Conservation (phyloP, 2,113 vertebrate genomes). For the Martes martes region DNA sequence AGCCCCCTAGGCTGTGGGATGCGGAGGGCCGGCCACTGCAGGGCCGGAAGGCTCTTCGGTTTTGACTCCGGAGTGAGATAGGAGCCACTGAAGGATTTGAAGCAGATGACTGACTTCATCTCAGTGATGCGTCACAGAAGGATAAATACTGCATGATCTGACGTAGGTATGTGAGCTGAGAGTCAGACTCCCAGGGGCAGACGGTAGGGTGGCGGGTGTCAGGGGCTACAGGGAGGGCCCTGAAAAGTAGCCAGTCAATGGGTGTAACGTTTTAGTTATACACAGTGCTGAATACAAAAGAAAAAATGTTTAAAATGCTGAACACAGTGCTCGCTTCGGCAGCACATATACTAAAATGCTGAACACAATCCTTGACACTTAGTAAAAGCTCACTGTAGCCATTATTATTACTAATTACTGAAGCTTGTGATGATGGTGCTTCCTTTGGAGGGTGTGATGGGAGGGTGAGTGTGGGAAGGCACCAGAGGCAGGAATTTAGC, state of each 20-base stretch:
- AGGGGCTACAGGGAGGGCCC: neutral
- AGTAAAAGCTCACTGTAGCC: neutral
- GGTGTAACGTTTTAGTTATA: neutral
- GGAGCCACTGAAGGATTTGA: neutral
- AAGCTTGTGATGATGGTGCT: neutral
- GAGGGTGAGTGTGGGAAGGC: neutral
- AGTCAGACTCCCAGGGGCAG: neutral
- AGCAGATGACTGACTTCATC: neutral
- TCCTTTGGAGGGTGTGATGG: neutral
- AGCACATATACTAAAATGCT: too few species aligned
- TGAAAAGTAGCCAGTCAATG: neutral
- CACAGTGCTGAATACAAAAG: neutral
- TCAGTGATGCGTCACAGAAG: neutral
- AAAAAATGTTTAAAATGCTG: neutral
- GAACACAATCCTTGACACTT: neutral
- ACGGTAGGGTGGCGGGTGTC: neutral
- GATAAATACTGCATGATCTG: neutral
- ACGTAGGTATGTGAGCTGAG: too few species aligned
- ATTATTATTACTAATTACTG: neutral
- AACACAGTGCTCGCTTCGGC: too few species aligned
- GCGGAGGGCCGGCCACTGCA: neutral
- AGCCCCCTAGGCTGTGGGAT: too few species aligned
- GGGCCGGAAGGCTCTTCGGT: neutral
- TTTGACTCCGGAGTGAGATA: neutral
- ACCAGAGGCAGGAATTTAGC: neutral